Base-by-base conservation (phyloP, 2,888 invertebrate species). In the Galerucella pusilla region DNA sequence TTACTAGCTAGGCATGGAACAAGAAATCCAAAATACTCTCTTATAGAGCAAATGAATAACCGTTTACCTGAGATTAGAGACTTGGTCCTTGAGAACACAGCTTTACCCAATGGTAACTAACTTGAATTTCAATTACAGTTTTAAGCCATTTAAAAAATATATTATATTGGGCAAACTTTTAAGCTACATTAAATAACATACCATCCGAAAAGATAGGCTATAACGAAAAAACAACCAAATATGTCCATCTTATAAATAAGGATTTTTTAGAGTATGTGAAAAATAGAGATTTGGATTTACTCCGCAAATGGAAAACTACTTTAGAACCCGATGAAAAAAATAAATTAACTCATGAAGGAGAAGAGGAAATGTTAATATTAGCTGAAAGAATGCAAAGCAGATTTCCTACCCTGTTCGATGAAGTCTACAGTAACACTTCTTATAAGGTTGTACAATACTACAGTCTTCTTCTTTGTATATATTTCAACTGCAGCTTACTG, bases 1-100 rank as follows among this genome's bases (percentile, higher is more conserved):
- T 90, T 94, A 87, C 82, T 94, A 25, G 86, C 93, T 57, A 90
- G 96, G 6, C 96, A 96, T 87, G 96, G 95, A 4, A 93, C 94
- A n/a, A 90, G 95, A 78, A 90, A 92, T 85, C 94, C 95, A 0
- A 90, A 91, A 80, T 85, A 86, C 69, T 89, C 90, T 76, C 89
- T 91, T 60, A 91, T 94, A 72, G 77, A 85, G 10, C 85, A 85
- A 45, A 91, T 93, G 86, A 89, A 88, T 59, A 86, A 87, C 1
- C 86, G 88, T 67, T 86, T 95, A 11, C 89, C 89, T 46, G 83
- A 88, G 60, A 85, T 93, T 42, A 89, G 89, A 81, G 85, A 89
- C 81, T 86, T 89, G 78, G 90, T 93, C 77, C 78, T 93, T 77
- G 80, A 88, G 35, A 90, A 89, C 79, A 88, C 90, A 78, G 82